These are phyloP conservation scores for Synanthedon vespiformis DNA, from an alignment of 2,888 invertebrate species.

Conservation along the genomic window DNA sequence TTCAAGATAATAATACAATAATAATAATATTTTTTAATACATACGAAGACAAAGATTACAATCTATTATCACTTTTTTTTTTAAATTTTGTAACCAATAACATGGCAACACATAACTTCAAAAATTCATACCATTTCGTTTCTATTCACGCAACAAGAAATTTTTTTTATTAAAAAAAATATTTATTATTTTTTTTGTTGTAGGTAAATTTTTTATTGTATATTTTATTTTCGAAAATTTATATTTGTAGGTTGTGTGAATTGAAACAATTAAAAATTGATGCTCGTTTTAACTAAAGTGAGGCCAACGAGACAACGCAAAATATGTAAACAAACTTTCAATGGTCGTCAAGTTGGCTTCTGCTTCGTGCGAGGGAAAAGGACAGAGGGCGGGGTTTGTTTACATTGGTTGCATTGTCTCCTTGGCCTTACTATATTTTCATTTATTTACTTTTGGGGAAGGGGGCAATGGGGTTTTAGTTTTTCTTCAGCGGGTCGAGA, in stretches of 20 bases:
- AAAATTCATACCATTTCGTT: slow-evolving; percentile 22
- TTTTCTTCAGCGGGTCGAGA: slow-evolving; percentile 90
- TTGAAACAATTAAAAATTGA: slow-evolving; percentile 5
- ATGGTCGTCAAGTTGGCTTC: slow-evolving; percentile 3
- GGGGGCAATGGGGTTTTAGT: slow-evolving; percentile 39
- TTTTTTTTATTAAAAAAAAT: no score
- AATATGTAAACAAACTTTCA: no score
- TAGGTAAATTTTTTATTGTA: slow-evolving; percentile 20
- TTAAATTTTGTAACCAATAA: slow-evolving; percentile 50
- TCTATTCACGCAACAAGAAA: slow-evolving; percentile 37
- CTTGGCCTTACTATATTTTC: slow-evolving; percentile 7
- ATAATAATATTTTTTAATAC: slow-evolving; percentile 6
- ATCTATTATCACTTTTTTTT: slow-evolving; percentile 43
- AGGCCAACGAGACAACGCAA: slow-evolving; percentile 1
- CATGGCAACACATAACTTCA: slow-evolving; percentile 48
- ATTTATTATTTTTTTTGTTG: no score
- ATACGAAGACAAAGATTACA: slow-evolving; percentile 6
- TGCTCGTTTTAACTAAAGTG: slow-evolving; percentile 21
- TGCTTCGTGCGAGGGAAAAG: slow-evolving; percentile 42
- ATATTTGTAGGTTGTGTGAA: slow-evolving; percentile 4
- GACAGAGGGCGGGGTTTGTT: slow-evolving; percentile 16
- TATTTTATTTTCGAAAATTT: slow-evolving; percentile 15
- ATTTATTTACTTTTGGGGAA: slow-evolving; percentile 4
- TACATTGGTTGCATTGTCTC: slow-evolving; percentile 26
- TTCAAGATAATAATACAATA: slow-evolving; percentile 20